Base-by-base conservation (phyloP, 2,888 invertebrate genomes). In the Cabera pusaria region DNA sequence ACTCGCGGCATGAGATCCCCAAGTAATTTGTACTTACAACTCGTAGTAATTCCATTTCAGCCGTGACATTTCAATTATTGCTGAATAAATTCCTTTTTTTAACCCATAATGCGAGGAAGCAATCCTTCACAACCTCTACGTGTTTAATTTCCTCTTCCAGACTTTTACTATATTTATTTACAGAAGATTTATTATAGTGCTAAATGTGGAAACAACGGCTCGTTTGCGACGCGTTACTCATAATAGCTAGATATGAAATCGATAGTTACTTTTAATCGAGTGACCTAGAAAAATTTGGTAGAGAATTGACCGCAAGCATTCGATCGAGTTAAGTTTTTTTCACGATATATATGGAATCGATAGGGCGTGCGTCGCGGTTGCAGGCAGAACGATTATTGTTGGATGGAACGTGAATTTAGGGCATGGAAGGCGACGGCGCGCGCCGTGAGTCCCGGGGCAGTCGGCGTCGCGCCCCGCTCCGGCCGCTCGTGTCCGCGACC, bases 291-390 rank as follows among this genome's bases (percentile, higher is more conserved):
- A 76, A 66, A 70, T 73, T 74, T 72, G 70, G 56, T 59, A 64
- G 64, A 54, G 62, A 71, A 70, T 74, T 71, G 79, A 74, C 82
- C 80, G 82, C 79, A 82, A 73, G 75, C 64, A 79, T 80, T 80
- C 74, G 77, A 80, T 80, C 74, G 83, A 74, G 81, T 80, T 78
- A 80, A 83, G 70, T 83, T 85, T 84, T 84, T 82, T 80, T 79
- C 75, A 79, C 77, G 75, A 68, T 72, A 76, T 64, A 74, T 73
- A 65, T 5, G 24, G 77, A 79, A 85, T 86, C 85, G 83, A 86
- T 86, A 76, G 70, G 70, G 59, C 59, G 75, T 74, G 72, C 77
- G 75, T 55, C 69, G 73, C 68, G 76, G 80, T 71, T 77, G 86
- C 80, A 78, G 79, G 82, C 81, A 72, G 80, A 76, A 75, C 81